Base-by-base conservation (phyloP, 2,797 vertebrate genomes). In the Gadopsis bispinosus region DNA sequence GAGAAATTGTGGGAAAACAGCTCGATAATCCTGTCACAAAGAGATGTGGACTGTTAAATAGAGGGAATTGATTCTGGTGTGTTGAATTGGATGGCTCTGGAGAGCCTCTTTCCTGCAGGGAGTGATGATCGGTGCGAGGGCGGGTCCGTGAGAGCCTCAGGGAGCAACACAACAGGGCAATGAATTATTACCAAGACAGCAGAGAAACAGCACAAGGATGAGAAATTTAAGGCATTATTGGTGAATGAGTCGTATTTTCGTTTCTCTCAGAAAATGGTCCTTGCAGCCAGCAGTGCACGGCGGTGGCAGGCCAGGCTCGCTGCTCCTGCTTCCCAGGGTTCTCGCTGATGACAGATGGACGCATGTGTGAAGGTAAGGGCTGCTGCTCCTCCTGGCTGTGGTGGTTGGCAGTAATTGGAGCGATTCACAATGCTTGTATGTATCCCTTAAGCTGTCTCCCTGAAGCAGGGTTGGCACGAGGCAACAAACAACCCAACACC, bases 311-410 rank as follows among this genome's bases (percentile, higher is more conserved):
- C 31, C 80, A 64, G 0, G 92, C 88, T 4, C 88, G 65, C 50
- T 98, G 97, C 77, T 97, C 97, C 80, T 98, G 97, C 87, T 96
- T 96, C 75, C 88, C 94, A 2, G 97, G 97, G 3, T 98, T 96
- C 39, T 94, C 92, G 0, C 91, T 97, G 82, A 96, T 93, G 95
- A 85, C 94, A 2, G 96, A 98, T 4, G 94, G 95, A 1, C 79
- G 78, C 81, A 96, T 83, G 5, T 98, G 97, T 88, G 67, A 83
- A 87, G 92, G 97, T 97, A 91, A 89, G 81, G 39, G 45, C 48
- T 22, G 51, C 35, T 0, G 0, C 17, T 67, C n/a, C 65, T 19
- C 39, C 48, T 63, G 37, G 20, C 26, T n/a, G 3, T 59, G 17
- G 53, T 56, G n/a, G 3, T 35, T 73, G 72, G 48, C 56, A 17